Evolutionary conservation across 2,113 vertebrate genomes (phyloP).

Genomic region (Esox niger): DNA sequence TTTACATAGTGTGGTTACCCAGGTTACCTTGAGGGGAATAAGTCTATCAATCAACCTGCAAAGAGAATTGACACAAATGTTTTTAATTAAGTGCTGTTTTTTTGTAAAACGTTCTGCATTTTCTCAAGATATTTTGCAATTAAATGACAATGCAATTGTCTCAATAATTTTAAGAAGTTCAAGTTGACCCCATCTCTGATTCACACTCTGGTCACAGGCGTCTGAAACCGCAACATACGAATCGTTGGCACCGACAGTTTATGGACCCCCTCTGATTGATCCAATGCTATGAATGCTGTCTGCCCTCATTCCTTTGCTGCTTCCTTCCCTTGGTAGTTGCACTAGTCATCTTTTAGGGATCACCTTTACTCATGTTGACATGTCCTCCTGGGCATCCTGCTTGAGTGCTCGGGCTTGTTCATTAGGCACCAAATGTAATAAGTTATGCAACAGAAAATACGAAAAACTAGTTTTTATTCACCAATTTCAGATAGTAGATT

Average conservation of each 20-base stretch:
- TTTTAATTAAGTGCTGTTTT: too few relatives aligned
- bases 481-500: too few relatives aligned
- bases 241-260: conserved; percentile 39
- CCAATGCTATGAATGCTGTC: conserved; percentile 26
- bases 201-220: conserved; percentile 7
- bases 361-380: conserved; percentile 33
- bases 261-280: conserved; percentile 36
- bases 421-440: too few relatives aligned
- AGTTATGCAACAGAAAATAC: too few relatives aligned
- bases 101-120: too few relatives aligned
- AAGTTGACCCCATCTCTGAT: too few relatives aligned
- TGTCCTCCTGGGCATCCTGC: conserved; percentile 10
- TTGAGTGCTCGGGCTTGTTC: conserved; percentile 17
- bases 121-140: too few relatives aligned
- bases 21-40: not conserved
- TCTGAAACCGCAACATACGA: conserved; percentile 8
- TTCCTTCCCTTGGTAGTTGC: conserved; percentile 12
- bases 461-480: too few relatives aligned
- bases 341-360: conserved; percentile 40
- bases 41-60: not conserved
- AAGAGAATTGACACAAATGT: not conserved
- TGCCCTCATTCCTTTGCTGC: conserved; percentile 20
- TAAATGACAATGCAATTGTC: too few relatives aligned
- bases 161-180: too few relatives aligned
- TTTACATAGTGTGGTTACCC: not conserved